These are phyloP conservation scores for Synanthedon vespiformis DNA, from an alignment of 2,888 invertebrate species.

Conservation along the genomic window DNA sequence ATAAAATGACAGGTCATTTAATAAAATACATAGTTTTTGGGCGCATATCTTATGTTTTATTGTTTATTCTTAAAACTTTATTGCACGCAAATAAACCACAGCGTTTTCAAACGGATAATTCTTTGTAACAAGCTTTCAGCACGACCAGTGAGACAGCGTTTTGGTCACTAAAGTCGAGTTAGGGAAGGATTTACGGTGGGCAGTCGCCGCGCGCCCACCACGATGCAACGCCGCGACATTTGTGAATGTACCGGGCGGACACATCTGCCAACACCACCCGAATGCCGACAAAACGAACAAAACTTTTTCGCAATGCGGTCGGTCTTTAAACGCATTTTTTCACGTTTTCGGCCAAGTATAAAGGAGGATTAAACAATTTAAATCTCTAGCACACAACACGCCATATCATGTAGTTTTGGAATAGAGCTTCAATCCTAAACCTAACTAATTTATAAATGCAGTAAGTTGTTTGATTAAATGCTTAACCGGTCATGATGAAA, in stretches of 20 bases:
- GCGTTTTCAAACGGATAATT: slow-evolving; percentile 26
- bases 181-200: slow-evolving; percentile 57
- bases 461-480: too few relatives aligned
- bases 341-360: not conserved
- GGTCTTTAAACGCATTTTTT: slow-evolving; percentile 39
- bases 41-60: too few relatives aligned
- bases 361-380: too few relatives aligned
- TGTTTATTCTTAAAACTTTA: not conserved
- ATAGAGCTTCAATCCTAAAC: too few relatives aligned
- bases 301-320: slow-evolving; percentile 63
- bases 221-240: slow-evolving; percentile 35
- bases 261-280: slow-evolving; percentile 25
- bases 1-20: too few relatives aligned
- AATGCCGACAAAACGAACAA: slow-evolving; percentile 33
- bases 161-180: slow-evolving; percentile 48
- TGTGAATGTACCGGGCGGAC: slow-evolving; percentile 34
- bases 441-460: too few relatives aligned
- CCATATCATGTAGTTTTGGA: too few relatives aligned
- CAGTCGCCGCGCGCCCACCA: slow-evolving; percentile 14
- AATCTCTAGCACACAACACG: too few relatives aligned
- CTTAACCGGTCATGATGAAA: too few relatives aligned
- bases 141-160: slow-evolving; percentile 17
- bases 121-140: slow-evolving; percentile 34
- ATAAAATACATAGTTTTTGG: too few relatives aligned
- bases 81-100: not conserved